Percentiles rank a stretch among this genome's conserved stretches.
These are phyloP conservation scores for Lordiphosa clarofinis DNA, from an alignment of 1,140 invertebrate genomes.

Conservation along the genomic window DNA sequence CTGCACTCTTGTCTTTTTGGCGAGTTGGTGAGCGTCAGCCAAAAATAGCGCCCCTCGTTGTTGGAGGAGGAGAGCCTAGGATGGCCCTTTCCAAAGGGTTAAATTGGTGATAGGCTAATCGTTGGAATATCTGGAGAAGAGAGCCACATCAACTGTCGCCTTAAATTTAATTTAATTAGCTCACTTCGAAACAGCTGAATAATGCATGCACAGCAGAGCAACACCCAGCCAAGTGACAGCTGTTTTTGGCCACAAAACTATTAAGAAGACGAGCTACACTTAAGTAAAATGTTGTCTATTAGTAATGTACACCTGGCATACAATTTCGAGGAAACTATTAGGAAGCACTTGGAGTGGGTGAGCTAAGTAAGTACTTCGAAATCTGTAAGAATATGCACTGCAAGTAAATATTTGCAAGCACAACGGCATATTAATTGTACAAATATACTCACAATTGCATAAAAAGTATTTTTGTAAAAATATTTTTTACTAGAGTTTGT, in stretches of 20 bases:
- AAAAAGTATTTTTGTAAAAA: too few species aligned
- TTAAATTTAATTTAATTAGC: conserved; percentile 55
- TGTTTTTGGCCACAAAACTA: neutral
- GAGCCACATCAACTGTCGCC: conserved; percentile 29
- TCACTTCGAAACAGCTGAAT: conserved; percentile 40
- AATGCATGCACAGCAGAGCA: too few species aligned
- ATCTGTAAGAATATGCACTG: too few species aligned
- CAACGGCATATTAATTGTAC: too few species aligned
- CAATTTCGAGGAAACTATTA: conserved; percentile 4
- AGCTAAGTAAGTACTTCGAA: too few species aligned
- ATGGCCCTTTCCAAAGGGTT: conserved; percentile 23
- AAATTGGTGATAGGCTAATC: too few species aligned
- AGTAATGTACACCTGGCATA: conserved; percentile 8
- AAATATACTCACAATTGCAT: too few species aligned
- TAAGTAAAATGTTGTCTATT: conserved; percentile 7
- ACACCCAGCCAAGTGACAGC: conserved; percentile 16
- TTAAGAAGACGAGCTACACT: neutral
- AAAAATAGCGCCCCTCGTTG: conserved; percentile 51
- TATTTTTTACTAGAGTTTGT: too few species aligned
- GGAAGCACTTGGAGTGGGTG: too few species aligned
- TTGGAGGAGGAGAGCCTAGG: neutral
- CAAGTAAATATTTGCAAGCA: too few species aligned
- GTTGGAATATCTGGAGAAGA: conserved; percentile 22
- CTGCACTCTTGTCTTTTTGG: conserved; percentile 36
- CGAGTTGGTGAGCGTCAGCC: conserved; percentile 38